These are phyloP conservation scores for Archips xylosteana DNA, from an alignment of 2,888 invertebrate species.

Conservation along the genomic window DNA sequence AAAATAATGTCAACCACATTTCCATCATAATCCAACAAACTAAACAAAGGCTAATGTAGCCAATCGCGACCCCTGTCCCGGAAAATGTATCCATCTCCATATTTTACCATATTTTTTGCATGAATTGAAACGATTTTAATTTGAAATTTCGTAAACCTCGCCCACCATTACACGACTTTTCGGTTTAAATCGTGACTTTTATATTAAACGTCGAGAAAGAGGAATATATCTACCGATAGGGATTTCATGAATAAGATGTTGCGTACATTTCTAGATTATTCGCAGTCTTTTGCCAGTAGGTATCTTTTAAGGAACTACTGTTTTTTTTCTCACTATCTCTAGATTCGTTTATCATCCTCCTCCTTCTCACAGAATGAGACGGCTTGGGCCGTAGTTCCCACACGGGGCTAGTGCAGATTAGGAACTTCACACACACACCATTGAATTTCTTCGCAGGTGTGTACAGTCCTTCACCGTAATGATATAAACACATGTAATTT, in stretches of 20 bases:
- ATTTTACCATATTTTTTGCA: conserved; percentile 78
- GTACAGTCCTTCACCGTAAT: too few relatives aligned
- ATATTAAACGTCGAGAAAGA: conserved; percentile 25
- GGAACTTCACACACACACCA: too few relatives aligned
- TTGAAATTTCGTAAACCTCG: conserved; percentile 68
- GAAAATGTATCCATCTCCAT: conserved; percentile 74
- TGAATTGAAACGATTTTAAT: conserved; percentile 78
- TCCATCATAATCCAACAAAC: conserved; percentile 42
- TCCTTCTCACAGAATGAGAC: background rate
- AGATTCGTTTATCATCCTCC: too few relatives aligned
- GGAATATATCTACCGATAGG: conserved; percentile 3
- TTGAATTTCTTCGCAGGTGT: too few relatives aligned
- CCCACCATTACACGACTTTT: conserved; percentile 58
- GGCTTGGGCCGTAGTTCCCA: too few relatives aligned
- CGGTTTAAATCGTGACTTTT: conserved; percentile 31
- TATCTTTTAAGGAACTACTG: too few relatives aligned
- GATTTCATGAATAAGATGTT: conserved; percentile 1
- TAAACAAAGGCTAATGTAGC: conserved; percentile 49
- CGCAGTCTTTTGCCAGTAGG: too few relatives aligned
- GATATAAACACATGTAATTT: too few relatives aligned
- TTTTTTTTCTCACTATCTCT: too few relatives aligned
- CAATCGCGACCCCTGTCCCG: conserved; percentile 47
- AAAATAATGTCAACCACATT: conserved; percentile 25
- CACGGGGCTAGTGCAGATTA: too few relatives aligned
- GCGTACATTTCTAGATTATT: too few relatives aligned